Conservation (phyloP, 2,113 vertebrate species). For the Engraulis encrasicolus region DNA sequence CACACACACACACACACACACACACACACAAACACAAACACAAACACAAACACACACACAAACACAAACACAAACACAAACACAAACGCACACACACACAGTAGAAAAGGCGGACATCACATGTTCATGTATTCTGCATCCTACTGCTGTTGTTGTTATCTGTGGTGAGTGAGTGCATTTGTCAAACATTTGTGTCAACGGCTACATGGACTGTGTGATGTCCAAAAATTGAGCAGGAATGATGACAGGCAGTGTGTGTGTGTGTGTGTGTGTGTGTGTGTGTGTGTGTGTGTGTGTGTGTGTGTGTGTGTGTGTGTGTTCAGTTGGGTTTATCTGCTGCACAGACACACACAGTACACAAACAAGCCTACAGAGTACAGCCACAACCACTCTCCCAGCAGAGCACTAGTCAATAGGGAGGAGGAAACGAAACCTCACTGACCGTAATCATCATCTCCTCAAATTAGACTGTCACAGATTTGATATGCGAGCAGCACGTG, state of each 20-base stretch:
- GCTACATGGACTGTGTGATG: no score
- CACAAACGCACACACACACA: not conserved
- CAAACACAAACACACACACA: not conserved
- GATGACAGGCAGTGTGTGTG: not conserved
- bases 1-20: not conserved
- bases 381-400: not conserved
- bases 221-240: not conserved
- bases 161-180: no score
- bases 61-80: not conserved
- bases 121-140: no score
- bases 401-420: not conserved
- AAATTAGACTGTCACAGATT: not conserved
- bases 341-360: not conserved
- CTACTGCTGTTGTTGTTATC: no score
- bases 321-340: not conserved
- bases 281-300: no score
- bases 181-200: no score
- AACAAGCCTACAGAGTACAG: not conserved
- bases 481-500: not conserved
- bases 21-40: not conserved
- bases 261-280: not conserved
- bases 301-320: no score
- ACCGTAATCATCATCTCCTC: not conserved
- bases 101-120: no score
- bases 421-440: not conserved